Base-by-base conservation (phyloP, 2,113 vertebrate genomes). In the Albula goreensis region DNA sequence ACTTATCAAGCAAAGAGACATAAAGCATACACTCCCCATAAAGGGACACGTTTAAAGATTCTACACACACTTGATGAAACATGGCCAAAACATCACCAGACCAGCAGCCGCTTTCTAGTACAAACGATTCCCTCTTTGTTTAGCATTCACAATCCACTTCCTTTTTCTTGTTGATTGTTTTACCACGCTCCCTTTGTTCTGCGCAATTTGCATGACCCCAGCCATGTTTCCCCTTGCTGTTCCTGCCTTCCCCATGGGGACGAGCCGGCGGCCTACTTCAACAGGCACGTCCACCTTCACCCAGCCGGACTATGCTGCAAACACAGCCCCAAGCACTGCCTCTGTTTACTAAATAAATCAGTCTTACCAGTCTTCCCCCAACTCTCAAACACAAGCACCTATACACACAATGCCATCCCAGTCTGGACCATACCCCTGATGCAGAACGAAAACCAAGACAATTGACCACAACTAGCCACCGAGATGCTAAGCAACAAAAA, bases 101-200 rank as follows among this genome's bases (percentile, higher is more conserved):
- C n/a, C n/a, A 25, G 25, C 70, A 74, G 70, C 17, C 2, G 22
- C n/a, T 31, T 74, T 74, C 70, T 74, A 74, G 70, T 31, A 25
- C 70, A 74, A 31, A 74, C n/a, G 70, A n/a, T 74, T 74, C 70
- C 41, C 84, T 79, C 51, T 79, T 78, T 60, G 52, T 53, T 78
- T 57, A 52, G 52, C 48, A 60, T 51, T 57, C 52, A 25, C 80
- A 52, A 60, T 3, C 4, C 25, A 60, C 84, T 85, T 85, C 84
- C 84, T n/a, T 15, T 41, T 51, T 48, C 19, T 85, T 85, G 41
- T 50, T n/a, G 53, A 81, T 50, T 22, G 83, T 49, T 13, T 79
- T 12, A 63, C 53, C 78, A 79, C 57, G 52, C 66, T 78, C 74
- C 31, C 84, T 85, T 85, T 85, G 85, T 81, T 81, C 78, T 66